Base-by-base conservation (phyloP, 2,797 vertebrate genomes). In the Enoplosus armatus region DNA sequence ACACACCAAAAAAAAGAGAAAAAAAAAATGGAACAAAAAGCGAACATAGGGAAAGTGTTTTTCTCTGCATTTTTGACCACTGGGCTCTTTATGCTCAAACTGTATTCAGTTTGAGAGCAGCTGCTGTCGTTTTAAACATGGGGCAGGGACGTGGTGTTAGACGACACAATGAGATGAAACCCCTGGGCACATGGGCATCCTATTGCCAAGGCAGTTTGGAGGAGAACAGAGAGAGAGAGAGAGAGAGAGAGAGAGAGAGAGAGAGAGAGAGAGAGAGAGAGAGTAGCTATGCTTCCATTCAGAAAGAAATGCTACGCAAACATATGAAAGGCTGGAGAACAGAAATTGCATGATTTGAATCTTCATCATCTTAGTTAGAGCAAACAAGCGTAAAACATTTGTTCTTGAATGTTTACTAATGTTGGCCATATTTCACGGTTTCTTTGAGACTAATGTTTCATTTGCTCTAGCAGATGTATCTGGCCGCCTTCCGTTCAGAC, bases 51-150 rank as follows among this genome's bases (percentile, higher is more conserved):
- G 83, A 89, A 92, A 85, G 56, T 78, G 62, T 82, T 92, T 88
- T 90, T 91, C 87, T 91, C 84, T 89, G 90, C 90, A 87, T 95
- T 96, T 96, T 95, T 95, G 95, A 96, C 94, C 94, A 90, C 94
- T 96, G 95, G 95, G 95, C 95, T 95, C 92, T 89, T 92, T 85
- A 77, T 85, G 85, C 93, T 95, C 93, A 92, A 93, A 94, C 91
- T 39, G 72, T 37, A 67, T 77, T 76, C 69, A 8, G 92, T 94
- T 88, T 92, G 91, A 95, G 91, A 94, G 92, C 93, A 95, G 94
- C 92, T 94, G 93, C 91, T 94, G 75, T 89, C 50, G 54, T 63
- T 88, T 88, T 80, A 27, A 72, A 92, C 75, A 85, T 27, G 69
- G 75, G 72, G 76, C 45, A 71, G 54, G 82, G 74, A 80, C 8